phyloP scores from a whole-genome alignment of 1,140 invertebrate genomes.

The Armadillidium nasatum region DNA sequence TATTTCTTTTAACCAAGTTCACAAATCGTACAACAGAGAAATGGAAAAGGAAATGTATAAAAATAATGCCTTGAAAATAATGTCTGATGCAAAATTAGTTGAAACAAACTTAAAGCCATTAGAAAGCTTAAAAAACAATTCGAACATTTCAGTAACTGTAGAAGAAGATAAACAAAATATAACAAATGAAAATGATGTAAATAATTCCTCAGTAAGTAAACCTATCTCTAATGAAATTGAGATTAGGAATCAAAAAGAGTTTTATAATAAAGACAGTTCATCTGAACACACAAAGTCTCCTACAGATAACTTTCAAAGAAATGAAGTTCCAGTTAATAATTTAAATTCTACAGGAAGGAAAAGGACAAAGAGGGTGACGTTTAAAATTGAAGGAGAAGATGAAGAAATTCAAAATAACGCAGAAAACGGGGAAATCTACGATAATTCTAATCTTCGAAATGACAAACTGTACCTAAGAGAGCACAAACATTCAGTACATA shows the following conservation, averaged over 20 bases:
- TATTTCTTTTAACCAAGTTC: no score
- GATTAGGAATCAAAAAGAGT: not conserved
- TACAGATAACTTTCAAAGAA: not conserved
- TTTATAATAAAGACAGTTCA: no score
- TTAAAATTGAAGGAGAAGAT: not conserved
- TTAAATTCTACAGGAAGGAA: not conserved
- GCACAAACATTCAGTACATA: no score
- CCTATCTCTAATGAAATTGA: not conserved
- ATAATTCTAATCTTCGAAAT: not conserved
- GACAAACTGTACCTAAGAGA: not conserved
- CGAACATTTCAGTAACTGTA: not conserved
- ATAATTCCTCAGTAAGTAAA: not conserved
- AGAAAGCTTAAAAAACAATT: no score
- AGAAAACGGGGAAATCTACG: not conserved
- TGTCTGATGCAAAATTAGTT: no score
- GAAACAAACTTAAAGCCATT: no score
- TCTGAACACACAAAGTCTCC: not conserved
- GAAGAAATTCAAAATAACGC: not conserved
- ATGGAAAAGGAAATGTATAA: no score
- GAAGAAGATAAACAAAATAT: not conserved
- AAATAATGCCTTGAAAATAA: no score
- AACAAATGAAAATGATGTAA: not conserved
- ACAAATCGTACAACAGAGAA: no score
- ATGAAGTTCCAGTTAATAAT: not conserved
- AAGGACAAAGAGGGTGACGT: not conserved